A percentile compares a stretch with the other conserved stretches of the same genome.
phyloP scores from a whole-genome alignment of 2,797 vertebrate genomes.

The Pantherophis alleghaniensis region DNA sequence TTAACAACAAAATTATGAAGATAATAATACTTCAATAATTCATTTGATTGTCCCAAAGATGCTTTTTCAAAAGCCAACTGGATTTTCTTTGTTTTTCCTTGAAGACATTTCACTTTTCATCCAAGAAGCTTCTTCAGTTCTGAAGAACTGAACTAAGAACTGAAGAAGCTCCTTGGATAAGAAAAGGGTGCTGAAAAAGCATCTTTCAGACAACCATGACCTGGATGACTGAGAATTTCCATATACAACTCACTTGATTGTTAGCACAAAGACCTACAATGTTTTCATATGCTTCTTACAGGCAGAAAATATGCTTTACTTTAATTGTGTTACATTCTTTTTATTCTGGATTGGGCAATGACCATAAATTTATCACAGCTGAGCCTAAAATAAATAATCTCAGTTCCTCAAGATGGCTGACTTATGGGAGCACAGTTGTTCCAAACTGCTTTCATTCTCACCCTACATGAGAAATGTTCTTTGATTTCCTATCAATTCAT shows the following conservation, averaged over 20 bases:
- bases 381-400: neutral
- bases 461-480: neutral
- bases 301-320: neutral
- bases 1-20: slow-evolving; percentile 42
- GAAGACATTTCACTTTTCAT: too few relatives aligned
- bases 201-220: too few relatives aligned
- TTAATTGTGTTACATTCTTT: neutral
- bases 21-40: slow-evolving; percentile 36
- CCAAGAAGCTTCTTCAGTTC: too few relatives aligned
- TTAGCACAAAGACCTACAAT: slow-evolving; percentile 9
- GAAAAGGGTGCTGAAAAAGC: too few relatives aligned
- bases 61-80: too few relatives aligned
- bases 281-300: slow-evolving; percentile 8
- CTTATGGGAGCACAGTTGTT: neutral
- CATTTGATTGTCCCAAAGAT: neutral
- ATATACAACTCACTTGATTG: neutral
- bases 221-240: too few relatives aligned
- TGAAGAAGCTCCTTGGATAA: too few relatives aligned
- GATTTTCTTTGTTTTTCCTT: too few relatives aligned
- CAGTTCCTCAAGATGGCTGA: neutral
- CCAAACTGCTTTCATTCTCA: neutral
- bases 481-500: neutral
- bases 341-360: neutral
- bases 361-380: neutral
- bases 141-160: too few relatives aligned